Conservation (phyloP, 1,140 invertebrate genomes). For the Tetragnatha versicolor region DNA sequence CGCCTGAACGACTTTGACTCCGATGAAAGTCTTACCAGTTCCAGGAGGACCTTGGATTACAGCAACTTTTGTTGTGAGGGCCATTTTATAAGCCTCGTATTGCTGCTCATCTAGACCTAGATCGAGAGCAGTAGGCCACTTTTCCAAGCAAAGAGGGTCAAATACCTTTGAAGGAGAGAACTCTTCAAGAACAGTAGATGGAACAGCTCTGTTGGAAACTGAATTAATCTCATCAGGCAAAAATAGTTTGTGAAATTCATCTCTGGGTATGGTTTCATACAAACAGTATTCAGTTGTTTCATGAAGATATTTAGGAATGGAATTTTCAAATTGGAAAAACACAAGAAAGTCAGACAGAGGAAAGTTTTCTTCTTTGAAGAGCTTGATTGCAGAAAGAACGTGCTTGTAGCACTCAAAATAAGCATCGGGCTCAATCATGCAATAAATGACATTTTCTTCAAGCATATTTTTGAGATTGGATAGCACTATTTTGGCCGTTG, state of each 20-base stretch:
- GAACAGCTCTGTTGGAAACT: too few species aligned
- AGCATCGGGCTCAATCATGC: conserved; percentile 66
- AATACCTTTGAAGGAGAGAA: background rate
- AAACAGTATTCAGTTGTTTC: conserved; percentile 1
- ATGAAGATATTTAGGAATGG: conserved; percentile 33
- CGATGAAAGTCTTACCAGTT: conserved; percentile 82
- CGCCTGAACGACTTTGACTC: conserved; percentile 64
- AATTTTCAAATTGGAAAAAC: conserved; percentile 47
- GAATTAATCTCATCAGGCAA: too few species aligned
- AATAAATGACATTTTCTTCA: conserved; percentile 2
- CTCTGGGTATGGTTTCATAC: too few species aligned
- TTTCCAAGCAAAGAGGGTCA: conserved; percentile 15
- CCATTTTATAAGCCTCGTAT: conserved; percentile 64
- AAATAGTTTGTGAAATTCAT: too few species aligned
- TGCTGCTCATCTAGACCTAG: conserved; percentile 64
- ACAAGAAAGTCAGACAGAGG: conserved; percentile 63
- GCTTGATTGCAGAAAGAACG: conserved; percentile 63
- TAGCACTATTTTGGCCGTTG: conserved; percentile 59
- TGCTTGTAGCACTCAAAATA: conserved; percentile 68
- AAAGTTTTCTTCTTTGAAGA: conserved; percentile 60
- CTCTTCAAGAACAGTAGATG: too few species aligned
- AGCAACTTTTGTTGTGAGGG: conserved; percentile 66
- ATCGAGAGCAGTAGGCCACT: conserved; percentile 38
- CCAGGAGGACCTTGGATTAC: conserved; percentile 81
- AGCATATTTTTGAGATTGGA: conserved; percentile 62